A percentile compares a stretch with the other conserved stretches of the same genome.
These are phyloP conservation scores for Prionace glauca DNA, from an alignment of 2,797 vertebrate genomes.

Conservation along the genomic window DNA sequence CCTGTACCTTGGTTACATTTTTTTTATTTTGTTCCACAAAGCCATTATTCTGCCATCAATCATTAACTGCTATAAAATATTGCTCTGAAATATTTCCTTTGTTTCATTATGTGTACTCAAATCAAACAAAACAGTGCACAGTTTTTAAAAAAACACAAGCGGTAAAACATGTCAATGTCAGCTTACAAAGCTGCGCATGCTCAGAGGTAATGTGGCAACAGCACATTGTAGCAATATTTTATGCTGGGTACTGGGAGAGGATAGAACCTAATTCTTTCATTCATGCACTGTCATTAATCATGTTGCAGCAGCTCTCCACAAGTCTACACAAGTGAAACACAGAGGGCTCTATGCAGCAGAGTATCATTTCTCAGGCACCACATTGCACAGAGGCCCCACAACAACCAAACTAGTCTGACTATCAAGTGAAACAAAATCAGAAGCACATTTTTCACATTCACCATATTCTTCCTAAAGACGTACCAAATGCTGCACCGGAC, in stretches of 20 bases:
- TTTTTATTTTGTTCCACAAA: background rate
- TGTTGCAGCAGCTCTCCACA: background rate
- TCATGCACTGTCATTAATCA: background rate
- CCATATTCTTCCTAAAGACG: background rate
- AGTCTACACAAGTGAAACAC: background rate
- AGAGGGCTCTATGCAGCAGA: background rate
- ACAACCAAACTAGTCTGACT: background rate
- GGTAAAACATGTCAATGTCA: background rate
- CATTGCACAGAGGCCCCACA: background rate
- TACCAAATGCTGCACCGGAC: background rate
- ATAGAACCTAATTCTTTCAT: background rate
- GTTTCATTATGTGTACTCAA: background rate
- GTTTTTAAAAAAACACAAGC: background rate
- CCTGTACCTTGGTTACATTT: conserved; percentile 1
- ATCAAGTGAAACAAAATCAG: background rate
- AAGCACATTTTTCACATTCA: background rate
- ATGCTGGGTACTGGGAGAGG: background rate
- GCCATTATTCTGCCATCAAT: background rate
- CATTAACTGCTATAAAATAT: conserved; percentile 12
- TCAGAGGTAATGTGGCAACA: background rate
- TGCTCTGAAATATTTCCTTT: background rate
- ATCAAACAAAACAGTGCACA: background rate
- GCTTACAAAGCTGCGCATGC: background rate
- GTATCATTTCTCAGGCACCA: background rate
- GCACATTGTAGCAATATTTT: background rate